phyloP scores from a whole-genome alignment of 2,888 invertebrate species.

The Tribolium freemani region DNA sequence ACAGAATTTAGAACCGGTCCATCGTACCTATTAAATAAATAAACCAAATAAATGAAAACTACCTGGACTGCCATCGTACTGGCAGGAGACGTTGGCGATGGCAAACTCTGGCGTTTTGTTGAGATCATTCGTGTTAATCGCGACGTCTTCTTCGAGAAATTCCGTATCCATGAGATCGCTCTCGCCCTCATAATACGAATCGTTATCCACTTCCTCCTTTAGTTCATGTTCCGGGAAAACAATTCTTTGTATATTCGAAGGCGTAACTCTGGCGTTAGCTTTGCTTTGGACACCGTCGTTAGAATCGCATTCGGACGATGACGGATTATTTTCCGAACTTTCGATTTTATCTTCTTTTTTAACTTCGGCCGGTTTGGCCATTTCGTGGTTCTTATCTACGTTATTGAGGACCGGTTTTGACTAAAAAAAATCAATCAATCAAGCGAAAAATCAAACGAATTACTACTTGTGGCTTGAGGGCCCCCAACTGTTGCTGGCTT shows the following conservation, averaged over 20 bases:
- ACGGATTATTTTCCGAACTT: constrained; percentile 60
- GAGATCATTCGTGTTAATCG: constrained; percentile 55
- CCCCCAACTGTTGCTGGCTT: constrained; percentile 65
- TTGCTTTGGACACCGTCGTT: constrained; percentile 63
- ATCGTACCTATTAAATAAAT: too few relatives aligned
- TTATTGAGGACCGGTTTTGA: constrained; percentile 46
- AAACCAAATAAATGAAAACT: constrained; percentile 22
- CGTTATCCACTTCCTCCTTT: constrained; percentile 63
- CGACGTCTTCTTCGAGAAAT: constrained; percentile 64
- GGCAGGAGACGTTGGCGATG: constrained; percentile 77
- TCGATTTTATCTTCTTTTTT: constrained; percentile 60
- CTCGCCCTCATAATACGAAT: constrained; percentile 65
- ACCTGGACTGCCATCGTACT: constrained; percentile 71
- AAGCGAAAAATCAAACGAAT: background rate
- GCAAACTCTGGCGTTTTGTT: constrained; percentile 66
- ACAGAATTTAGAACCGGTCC: too few relatives aligned
- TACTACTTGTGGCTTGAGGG: constrained; percentile 56
- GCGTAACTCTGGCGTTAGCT: constrained; percentile 47
- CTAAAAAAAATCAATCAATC: background rate
- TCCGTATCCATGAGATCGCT: constrained; percentile 66
- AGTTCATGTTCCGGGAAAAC: constrained; percentile 44
- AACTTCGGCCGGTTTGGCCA: constrained; percentile 18
- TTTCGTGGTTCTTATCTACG: constrained; percentile 34
- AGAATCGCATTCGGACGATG: constrained; percentile 66
- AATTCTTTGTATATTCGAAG: background rate